Evolutionary conservation across 1,140 invertebrate species (phyloP), one percentile per base, ranked within the genome.

Genomic region (Streblospio benedicti): DNA sequence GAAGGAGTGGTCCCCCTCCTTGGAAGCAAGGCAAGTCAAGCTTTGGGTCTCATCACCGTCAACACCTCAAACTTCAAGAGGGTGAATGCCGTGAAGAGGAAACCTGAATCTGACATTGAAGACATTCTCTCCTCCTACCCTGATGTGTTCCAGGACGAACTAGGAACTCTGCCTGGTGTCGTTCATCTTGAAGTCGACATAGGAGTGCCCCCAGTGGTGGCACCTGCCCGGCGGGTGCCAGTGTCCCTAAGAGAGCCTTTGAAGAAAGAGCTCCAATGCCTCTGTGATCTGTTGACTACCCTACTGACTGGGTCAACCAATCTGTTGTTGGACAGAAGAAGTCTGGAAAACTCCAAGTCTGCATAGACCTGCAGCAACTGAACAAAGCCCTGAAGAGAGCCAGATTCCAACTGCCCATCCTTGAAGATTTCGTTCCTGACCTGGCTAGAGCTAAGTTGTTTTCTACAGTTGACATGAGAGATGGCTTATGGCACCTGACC

Each of bases 401-500:
- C 50, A 49, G 64, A 23, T 66, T 54, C 41, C 49, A 28, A 30
- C 16, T 69, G 9, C 64, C 59, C n/a, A 61, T 56, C 12, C 32
- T 67, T 28, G 67, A 67, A 45, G 67, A 69, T 45, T 47, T 71
- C 9, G 30, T 70, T 14, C 66, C 60, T 14, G 55, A 57, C 52
- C 41, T 70, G 16, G 49, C 33, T 5, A 55, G 62, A 16, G 65
- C 63, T 3, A 65, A 50, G 27, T 25, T 69, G 3, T 67, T 70
- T 45, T 61, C 38, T 23, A 64, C 62, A 47, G 18, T 62, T 1
- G 62, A 69, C 27, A 23, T 60, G 6, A 57, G 59, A 52, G 55
- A 68, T 27, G 67, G 58, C n/a, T 70, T 52, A 35, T 65, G 61
- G 58, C 62, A 69, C 23, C 52, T 66, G 1, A 23, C 33, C 0